Conservation (phyloP, 2,113 vertebrate genomes). For the Nyctibius bracteatus region DNA sequence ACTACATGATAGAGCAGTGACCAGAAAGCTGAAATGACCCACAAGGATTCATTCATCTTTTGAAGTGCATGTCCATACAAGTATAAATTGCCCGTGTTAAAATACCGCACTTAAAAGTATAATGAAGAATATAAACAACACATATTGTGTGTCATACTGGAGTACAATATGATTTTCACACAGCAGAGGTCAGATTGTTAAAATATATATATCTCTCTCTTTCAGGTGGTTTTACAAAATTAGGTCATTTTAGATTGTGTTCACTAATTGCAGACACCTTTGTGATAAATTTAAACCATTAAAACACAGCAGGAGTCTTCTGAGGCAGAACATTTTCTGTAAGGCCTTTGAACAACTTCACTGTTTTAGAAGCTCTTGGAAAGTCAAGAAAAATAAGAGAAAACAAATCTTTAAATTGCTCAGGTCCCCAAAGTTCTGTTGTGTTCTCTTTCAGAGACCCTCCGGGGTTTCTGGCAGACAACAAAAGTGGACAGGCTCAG, state of each 20-base stretch:
- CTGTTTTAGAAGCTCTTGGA: conserved; percentile 33
- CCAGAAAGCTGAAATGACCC: conserved; percentile 42
- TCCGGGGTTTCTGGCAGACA: conserved; percentile 11
- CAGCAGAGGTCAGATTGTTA: neutral
- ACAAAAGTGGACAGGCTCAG: neutral
- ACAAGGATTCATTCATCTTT: neutral
- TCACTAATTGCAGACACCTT: conserved; percentile 35
- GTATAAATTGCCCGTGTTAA: neutral
- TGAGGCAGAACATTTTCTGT: conserved; percentile 38
- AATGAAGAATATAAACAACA: neutral
- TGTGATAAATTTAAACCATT: conserved; percentile 57
- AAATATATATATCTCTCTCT: neutral
- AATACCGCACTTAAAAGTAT: conserved; percentile 9
- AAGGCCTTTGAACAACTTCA: conserved; percentile 45
- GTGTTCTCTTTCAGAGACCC: neutral
- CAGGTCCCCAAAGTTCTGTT: neutral
- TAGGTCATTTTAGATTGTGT: conserved; percentile 13
- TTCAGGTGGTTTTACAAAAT: conserved; percentile 6
- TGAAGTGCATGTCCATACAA: neutral
- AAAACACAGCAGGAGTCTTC: conserved; percentile 59
- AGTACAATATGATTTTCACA: neutral
- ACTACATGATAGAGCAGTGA: conserved; percentile 21
- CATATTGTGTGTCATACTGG: neutral
- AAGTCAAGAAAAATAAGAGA: conserved; percentile 19
- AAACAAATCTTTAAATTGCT: conserved; percentile 42